phyloP scores from a whole-genome alignment of 2,113 vertebrate genomes.

The Speoplatyrhinus poulsoni region DNA sequence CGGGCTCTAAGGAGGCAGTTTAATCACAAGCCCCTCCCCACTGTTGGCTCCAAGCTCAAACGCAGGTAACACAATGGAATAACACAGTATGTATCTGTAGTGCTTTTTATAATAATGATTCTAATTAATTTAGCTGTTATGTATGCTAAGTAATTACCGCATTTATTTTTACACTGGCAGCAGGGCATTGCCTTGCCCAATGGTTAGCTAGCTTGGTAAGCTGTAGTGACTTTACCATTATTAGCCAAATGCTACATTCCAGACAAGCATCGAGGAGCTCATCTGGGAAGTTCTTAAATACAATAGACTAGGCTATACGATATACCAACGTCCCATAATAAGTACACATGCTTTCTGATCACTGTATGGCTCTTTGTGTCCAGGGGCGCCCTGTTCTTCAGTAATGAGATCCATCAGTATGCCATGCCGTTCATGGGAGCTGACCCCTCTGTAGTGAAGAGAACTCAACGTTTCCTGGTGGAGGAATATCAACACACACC shows the following conservation, averaged over 20 bases:
- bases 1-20: slow-evolving; percentile 80
- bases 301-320: too few species aligned
- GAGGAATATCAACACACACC: slow-evolving; percentile 82
- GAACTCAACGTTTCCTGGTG: slow-evolving; percentile 86
- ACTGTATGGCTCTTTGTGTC: slow-evolving; percentile 1
- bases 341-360: neutral
- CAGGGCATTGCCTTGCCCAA: too few species aligned
- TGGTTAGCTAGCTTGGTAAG: too few species aligned
- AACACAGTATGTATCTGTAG: neutral
- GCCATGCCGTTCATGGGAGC: slow-evolving; percentile 87
- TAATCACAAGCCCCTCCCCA: slow-evolving; percentile 81
- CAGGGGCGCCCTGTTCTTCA: slow-evolving; percentile 86
- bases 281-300: too few species aligned
- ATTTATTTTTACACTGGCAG: too few species aligned
- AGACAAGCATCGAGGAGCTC: too few species aligned
- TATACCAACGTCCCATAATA: neutral
- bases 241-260: too few species aligned
- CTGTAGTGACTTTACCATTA: too few species aligned
- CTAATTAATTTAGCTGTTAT: too few species aligned
- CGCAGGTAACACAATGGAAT: slow-evolving; percentile 75
- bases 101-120: too few species aligned
- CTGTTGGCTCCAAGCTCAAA: slow-evolving; percentile 83
- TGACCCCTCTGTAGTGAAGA: slow-evolving; percentile 89
- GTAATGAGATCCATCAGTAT: slow-evolving; percentile 85
- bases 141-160: too few species aligned